A percentile compares a stretch with the other conserved stretches of the same genome.
Conservation (phyloP, 1,140 invertebrate genomes). For the Lepidurus apus region DNA sequence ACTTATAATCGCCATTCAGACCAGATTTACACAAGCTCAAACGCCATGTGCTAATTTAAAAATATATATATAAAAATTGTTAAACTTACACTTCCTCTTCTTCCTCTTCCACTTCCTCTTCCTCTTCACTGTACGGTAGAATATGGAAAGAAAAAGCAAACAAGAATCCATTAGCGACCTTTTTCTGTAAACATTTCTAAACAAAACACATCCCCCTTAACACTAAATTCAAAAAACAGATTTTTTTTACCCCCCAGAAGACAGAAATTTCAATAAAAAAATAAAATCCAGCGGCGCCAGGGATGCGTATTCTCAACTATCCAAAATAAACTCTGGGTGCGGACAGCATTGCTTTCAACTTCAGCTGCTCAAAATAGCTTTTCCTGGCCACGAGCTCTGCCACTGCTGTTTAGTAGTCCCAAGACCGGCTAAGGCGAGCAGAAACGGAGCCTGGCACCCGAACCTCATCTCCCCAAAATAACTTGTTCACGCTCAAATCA, state of each 20-base stretch:
- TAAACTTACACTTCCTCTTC: slow-evolving; percentile 39
- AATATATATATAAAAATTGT: not conserved
- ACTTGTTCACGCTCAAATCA: not conserved
- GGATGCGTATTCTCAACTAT: not conserved
- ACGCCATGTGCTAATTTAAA: not conserved
- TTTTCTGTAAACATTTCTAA: not conserved
- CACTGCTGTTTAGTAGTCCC: not conserved
- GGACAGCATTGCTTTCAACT: not conserved
- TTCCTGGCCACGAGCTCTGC: not conserved
- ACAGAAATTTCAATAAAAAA: not conserved
- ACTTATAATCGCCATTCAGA: not conserved
- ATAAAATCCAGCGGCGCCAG: not conserved
- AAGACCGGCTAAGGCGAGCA: not conserved
- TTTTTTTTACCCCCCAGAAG: not conserved
- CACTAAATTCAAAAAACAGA: not conserved
- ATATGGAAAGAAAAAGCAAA: slow-evolving; percentile 27
- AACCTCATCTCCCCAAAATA: slow-evolving; percentile 7
- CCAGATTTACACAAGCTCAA: not conserved
- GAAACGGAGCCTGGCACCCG: not conserved
- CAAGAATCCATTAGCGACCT: not conserved
- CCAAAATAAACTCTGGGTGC: not conserved
- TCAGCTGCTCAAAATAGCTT: slow-evolving; percentile 19
- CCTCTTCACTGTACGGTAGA: slow-evolving; percentile 35
- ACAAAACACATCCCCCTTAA: not conserved
- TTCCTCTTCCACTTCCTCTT: slow-evolving; percentile 39